Conservation (phyloP, 2,888 invertebrate species). For the Ceriagrion tenellum region DNA sequence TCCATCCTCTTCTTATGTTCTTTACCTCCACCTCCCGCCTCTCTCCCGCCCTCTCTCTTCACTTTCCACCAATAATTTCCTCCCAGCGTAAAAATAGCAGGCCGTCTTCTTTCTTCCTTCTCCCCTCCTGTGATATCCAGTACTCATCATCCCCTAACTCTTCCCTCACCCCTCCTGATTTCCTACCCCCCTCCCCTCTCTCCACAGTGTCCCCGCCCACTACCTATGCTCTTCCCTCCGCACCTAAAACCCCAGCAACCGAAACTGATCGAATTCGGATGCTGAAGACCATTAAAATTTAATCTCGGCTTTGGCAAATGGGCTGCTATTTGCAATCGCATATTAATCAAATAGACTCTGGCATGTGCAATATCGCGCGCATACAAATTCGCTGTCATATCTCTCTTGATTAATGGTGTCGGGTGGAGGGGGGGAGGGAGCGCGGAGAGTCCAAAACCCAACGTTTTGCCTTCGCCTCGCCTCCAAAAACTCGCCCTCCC, state of each 20-base stretch:
- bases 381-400: conserved; percentile 74
- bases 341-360: conserved; percentile 75
- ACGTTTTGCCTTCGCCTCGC: conserved; percentile 73
- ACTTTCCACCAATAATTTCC: too few species aligned
- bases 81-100: neutral
- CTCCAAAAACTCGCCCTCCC: conserved; percentile 52
- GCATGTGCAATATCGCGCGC: conserved; percentile 74
- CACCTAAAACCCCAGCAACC: conserved; percentile 19
- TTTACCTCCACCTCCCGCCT: neutral
- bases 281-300: conserved; percentile 69
- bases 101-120: conserved; percentile 29
- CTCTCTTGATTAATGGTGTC: conserved; percentile 74
- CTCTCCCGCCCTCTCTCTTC: neutral
- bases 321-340: conserved; percentile 72
- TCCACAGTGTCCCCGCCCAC: neutral
- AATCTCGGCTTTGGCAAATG: conserved; percentile 70
- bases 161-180: neutral
- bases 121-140: too few species aligned
- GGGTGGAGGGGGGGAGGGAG: conserved; percentile 71
- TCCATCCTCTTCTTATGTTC: neutral
- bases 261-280: conserved; percentile 69
- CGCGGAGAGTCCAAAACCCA: conserved; percentile 73
- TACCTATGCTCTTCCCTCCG: neutral
- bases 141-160: neutral
- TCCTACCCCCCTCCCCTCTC: neutral